Percentiles rank a stretch among this genome's conserved stretches.
These are phyloP conservation scores for Drosophila histrio DNA, from an alignment of 2,888 invertebrate species.

Conservation along the genomic window DNA sequence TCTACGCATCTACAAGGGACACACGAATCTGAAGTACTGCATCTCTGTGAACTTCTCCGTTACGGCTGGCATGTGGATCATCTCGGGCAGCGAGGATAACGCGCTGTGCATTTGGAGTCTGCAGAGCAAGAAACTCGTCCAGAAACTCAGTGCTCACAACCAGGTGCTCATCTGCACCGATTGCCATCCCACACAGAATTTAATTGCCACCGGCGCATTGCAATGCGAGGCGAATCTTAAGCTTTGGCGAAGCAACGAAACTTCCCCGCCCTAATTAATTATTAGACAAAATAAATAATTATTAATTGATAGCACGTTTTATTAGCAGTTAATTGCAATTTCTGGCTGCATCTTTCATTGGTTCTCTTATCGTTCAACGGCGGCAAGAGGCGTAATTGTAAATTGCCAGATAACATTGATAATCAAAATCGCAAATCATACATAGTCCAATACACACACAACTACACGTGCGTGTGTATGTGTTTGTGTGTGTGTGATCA, in stretches of 20 bases:
- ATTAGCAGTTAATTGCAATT: conserved; percentile 19
- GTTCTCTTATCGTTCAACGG: conserved; percentile 22
- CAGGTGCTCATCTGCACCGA: conserved; percentile 98
- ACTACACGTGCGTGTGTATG: background rate
- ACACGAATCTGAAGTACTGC: conserved; percentile 99
- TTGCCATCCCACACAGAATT: conserved; percentile 99
- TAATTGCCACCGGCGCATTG: conserved; percentile 98
- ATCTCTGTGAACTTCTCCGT: conserved; percentile 99
- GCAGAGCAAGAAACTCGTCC: conserved; percentile 99
- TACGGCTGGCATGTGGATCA: conserved; percentile 99
- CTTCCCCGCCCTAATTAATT: background rate
- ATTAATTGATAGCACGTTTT: conserved; percentile 8
- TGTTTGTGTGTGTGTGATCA: background rate
- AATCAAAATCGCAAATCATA: conserved; percentile 50
- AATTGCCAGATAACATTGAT: conserved; percentile 43
- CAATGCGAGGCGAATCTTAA: conserved; percentile 99
- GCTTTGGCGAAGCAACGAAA: conserved; percentile 98
- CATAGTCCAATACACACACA: background rate
- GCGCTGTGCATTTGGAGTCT: conserved; percentile 99
- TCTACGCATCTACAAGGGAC: conserved; percentile 98
- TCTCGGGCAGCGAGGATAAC: conserved; percentile 99
- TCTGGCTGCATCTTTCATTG: conserved; percentile 11
- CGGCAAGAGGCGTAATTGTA: conserved; percentile 10
- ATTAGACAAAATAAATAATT: conserved; percentile 12
- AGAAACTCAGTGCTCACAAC: conserved; percentile 97